phyloP scores from a whole-genome alignment of 2,888 invertebrate genomes.

The Allygus modestus region DNA sequence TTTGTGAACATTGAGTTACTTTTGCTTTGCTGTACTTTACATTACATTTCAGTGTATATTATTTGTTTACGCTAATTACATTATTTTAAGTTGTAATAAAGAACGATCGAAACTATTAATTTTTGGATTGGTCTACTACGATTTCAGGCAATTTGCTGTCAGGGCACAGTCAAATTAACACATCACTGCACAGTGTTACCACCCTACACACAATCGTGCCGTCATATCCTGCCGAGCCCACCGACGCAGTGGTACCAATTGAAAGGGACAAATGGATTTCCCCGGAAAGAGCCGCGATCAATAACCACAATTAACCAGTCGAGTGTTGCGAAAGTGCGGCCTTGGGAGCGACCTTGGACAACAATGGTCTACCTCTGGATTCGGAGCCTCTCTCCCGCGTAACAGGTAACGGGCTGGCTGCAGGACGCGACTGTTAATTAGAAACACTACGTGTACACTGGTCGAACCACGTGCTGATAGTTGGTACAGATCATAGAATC shows the following conservation, averaged over 20 bases:
- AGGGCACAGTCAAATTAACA: neutral
- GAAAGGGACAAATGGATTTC: constrained; percentile 45
- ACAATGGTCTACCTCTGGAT: constrained; percentile 8
- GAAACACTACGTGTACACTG: too few species aligned
- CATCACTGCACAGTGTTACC: neutral
- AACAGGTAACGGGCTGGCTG: constrained; percentile 6
- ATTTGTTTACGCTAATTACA: too few species aligned
- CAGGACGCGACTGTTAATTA: neutral
- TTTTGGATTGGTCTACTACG: too few species aligned
- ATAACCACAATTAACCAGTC: constrained; percentile 47
- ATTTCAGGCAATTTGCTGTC: too few species aligned
- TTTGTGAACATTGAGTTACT: too few species aligned
- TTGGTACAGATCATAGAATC: too few species aligned
- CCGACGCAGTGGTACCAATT: constrained; percentile 27
- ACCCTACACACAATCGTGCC: constrained; percentile 33
- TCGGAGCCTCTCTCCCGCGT: neutral
- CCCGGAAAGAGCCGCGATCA: constrained; percentile 38
- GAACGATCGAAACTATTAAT: too few species aligned
- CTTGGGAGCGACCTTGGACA: constrained; percentile 39
- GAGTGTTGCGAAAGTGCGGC: constrained; percentile 23
- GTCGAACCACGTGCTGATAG: too few species aligned
- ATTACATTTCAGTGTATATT: too few species aligned
- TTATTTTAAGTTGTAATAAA: too few species aligned
- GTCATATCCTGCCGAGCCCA: constrained; percentile 22
- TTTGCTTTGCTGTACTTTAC: too few species aligned